phyloP scores from a whole-genome alignment of 2,888 invertebrate genomes.

The Brachyopa scutellaris region DNA sequence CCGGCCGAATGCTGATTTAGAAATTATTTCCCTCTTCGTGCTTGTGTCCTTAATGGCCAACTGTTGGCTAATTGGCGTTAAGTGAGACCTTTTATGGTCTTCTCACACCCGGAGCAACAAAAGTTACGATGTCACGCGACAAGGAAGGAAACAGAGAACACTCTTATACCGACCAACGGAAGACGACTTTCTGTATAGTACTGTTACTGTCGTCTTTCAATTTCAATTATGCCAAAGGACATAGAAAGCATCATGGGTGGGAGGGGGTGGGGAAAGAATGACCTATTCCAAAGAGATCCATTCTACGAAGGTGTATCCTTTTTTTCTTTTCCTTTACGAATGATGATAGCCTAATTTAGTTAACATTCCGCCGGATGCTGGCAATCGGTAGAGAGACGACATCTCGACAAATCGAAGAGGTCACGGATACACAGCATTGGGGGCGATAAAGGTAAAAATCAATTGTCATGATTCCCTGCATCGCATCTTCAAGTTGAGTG shows the following conservation, averaged over 20 bases:
- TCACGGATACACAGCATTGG: slow-evolving; percentile 35
- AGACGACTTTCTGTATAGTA: slow-evolving; percentile 9
- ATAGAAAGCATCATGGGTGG: slow-evolving; percentile 1
- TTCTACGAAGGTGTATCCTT: not conserved
- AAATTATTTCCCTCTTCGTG: slow-evolving; percentile 56
- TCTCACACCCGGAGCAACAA: slow-evolving; percentile 17
- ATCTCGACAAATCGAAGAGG: slow-evolving; percentile 60
- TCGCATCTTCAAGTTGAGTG: slow-evolving; percentile 18
- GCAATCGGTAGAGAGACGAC: slow-evolving; percentile 33
- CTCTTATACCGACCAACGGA: not conserved
- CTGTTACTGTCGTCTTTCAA: slow-evolving; percentile 21
- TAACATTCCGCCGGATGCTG: slow-evolving; percentile 45
- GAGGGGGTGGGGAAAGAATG: slow-evolving; percentile 3
- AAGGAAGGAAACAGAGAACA: slow-evolving; percentile 20
- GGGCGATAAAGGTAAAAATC: slow-evolving; percentile 46
- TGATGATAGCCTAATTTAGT: slow-evolving; percentile 56
- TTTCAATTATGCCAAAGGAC: slow-evolving; percentile 52
- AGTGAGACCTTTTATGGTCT: slow-evolving; percentile 65
- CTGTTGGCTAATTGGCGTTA: slow-evolving; percentile 72
- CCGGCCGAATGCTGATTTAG: slow-evolving; percentile 56
- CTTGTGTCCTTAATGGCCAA: slow-evolving; percentile 62
- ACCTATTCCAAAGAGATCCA: not conserved
- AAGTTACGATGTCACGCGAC: slow-evolving; percentile 61
- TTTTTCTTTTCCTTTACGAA: slow-evolving; percentile 1
- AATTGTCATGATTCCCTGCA: slow-evolving; percentile 59